These are phyloP conservation scores for Sanderia malayensis DNA, from an alignment of 30 jellyfish, hydroid and myxozoan species.

Conservation along the genomic window DNA sequence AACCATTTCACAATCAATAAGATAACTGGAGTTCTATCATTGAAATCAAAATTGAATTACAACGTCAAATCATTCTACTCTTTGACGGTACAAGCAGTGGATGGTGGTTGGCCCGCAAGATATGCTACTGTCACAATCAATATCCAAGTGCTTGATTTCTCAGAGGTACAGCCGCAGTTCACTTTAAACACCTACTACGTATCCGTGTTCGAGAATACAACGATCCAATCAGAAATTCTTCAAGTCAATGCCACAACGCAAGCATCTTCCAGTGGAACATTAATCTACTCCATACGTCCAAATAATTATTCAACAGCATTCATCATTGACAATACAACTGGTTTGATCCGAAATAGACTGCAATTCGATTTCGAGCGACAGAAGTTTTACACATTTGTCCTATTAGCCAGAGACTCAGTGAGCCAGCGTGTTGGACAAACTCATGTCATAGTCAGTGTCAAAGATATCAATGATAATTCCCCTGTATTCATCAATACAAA, in stretches of 20 bases:
- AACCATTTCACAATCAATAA: constrained; percentile 9
- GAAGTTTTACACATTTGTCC: constrained; percentile 24
- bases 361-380: constrained; percentile 52
- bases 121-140: not conserved
- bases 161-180: constrained; percentile 40
- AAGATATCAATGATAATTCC: constrained; percentile 59
- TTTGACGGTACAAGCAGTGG: constrained; percentile 45
- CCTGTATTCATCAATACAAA: constrained; percentile 29
- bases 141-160: constrained; percentile 30
- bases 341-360: constrained; percentile 3
- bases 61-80: constrained; percentile 34
- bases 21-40: constrained; percentile 14
- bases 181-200: constrained; percentile 40
- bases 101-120: constrained; percentile 7
- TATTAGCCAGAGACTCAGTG: constrained; percentile 36
- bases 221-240: constrained; percentile 10
- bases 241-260: constrained; percentile 39
- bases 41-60: constrained; percentile 28
- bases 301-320: constrained; percentile 33
- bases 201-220: constrained; percentile 28
- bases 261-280: constrained; percentile 45
- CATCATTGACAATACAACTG: constrained; percentile 16
- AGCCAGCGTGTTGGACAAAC: constrained; percentile 26
- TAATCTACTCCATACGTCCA: constrained; percentile 33
- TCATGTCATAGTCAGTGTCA: constrained; percentile 42